Evolutionary conservation across 2,797 vertebrate species (phyloP).

Genomic region (Phrynocephalus guinanensis): DNA sequence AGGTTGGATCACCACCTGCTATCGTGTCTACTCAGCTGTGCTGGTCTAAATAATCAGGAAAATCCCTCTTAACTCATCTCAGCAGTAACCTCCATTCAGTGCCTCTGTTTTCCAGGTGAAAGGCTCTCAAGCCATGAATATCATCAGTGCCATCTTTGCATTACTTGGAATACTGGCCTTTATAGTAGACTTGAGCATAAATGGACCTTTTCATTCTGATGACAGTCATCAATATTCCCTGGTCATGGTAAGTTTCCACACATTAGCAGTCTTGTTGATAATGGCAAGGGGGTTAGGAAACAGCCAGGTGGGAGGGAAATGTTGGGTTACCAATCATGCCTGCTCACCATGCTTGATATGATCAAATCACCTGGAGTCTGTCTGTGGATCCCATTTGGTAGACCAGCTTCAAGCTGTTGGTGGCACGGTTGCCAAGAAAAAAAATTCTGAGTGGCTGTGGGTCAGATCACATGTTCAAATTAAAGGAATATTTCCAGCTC

Average conservation of each 20-base stretch:
- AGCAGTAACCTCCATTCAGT: background rate
- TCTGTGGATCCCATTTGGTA: background rate
- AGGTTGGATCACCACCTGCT: no score
- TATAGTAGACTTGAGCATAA: conserved; percentile 29
- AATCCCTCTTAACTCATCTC: background rate
- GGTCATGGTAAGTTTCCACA: conserved; percentile 31
- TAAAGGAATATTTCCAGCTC: no score
- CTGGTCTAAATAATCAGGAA: background rate
- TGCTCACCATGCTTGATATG: background rate
- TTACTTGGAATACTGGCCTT: conserved; percentile 31
- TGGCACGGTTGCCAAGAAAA: background rate
- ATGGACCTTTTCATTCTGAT: conserved; percentile 32
- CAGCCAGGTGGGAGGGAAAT: no score
- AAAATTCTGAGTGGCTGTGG: background rate
- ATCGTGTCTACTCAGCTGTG: background rate
- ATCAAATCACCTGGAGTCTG: background rate
- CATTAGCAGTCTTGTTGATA: background rate
- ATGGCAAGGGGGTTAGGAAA: background rate
- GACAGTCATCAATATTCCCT: conserved; percentile 30
- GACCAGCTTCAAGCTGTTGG: background rate
- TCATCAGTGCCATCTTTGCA: conserved; percentile 41
- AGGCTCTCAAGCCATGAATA: conserved; percentile 46
- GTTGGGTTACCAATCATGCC: background rate
- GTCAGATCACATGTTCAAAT: no score
- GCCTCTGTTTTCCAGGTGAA: conserved; percentile 39